Base-by-base conservation (phyloP, 2,888 invertebrate genomes). In the Tricholauxania praeusta region DNA sequence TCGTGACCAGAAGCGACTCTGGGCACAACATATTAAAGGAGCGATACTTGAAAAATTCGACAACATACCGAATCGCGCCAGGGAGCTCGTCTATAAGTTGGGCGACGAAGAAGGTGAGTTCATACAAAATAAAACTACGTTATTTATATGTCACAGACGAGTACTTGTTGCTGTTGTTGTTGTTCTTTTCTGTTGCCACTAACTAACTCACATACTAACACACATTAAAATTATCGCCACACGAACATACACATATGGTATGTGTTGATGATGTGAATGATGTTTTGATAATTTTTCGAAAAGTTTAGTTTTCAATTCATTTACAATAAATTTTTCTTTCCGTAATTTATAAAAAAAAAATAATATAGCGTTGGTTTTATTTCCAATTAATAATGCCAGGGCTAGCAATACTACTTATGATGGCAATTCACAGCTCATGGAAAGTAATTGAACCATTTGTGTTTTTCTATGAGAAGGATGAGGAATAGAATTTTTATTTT, bases 31-130 rank as follows among this genome's bases (percentile, higher is more conserved):
- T 80, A 85, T 88, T 77, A 88, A 88, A 81, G 90, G 96, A 87
- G 96, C 97, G 52, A 97, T 98, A 84, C 89, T 98, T 79, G 97
- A 98, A 86, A 97, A 97, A 88, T 97, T 96, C 88, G 95, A 94
- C 76, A 95, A 94, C 78, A 98, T 98, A 83, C 98, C 98, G n/a
- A 94, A 93, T 71, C 96, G 97, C 83, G 98, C 97, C 17, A 92
- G 96, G 80, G 96, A 97, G 84, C 89, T 98, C 69, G 96, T 98
- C 64, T 95, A 90, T 89, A 90, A 91, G 89, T 73, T 86, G 89
- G 82, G 87, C 88, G 82, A 87, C 89, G 72, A 91, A 89, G 86
- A 85, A 90, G 87, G 91, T 91, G 82, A 82, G 88, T 74, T 72
- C 49, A 64, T 28, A 28, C 19, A 19, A 49, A 39, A 39, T 39